Conservation (phyloP, 1,140 invertebrate genomes). For the Polypedilum pembai region DNA sequence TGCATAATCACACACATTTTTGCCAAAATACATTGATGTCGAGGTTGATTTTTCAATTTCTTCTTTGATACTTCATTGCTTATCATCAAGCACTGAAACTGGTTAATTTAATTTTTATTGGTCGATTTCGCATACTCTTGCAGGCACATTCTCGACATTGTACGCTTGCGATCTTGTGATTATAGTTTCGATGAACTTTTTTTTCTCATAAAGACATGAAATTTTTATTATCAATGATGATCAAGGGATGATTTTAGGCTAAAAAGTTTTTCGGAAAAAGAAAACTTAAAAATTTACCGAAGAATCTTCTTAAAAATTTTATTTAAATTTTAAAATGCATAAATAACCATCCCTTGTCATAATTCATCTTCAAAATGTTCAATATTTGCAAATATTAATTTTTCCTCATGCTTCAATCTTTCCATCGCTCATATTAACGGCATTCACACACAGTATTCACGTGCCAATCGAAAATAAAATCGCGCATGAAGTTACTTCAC, state of each 20-base stretch:
- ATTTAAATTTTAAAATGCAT: too few relatives aligned
- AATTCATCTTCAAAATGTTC: too few relatives aligned
- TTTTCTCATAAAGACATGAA: not conserved
- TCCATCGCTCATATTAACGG: not conserved
- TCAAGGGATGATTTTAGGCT: too few relatives aligned
- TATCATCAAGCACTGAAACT: not conserved
- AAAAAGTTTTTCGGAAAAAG: too few relatives aligned
- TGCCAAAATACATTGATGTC: not conserved
- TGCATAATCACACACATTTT: slow-evolving; percentile 18
- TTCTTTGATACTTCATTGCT: not conserved
- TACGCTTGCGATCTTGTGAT: not conserved
- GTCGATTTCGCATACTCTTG: slow-evolving; percentile 1
- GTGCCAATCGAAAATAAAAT: not conserved
- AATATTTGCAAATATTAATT: too few relatives aligned
- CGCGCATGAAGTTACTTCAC: not conserved
- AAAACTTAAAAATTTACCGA: too few relatives aligned
- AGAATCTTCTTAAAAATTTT: too few relatives aligned
- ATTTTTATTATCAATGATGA: too few relatives aligned
- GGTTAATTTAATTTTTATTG: slow-evolving; percentile 19
- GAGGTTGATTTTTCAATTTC: slow-evolving; percentile 2
- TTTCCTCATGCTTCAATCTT: too few relatives aligned
- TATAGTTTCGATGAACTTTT: not conserved
- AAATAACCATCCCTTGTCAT: too few relatives aligned
- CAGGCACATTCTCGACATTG: not conserved
- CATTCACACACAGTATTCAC: slow-evolving; percentile 17